Conservation (phyloP, 2,113 vertebrate species). For the Corythaeola cristata region DNA sequence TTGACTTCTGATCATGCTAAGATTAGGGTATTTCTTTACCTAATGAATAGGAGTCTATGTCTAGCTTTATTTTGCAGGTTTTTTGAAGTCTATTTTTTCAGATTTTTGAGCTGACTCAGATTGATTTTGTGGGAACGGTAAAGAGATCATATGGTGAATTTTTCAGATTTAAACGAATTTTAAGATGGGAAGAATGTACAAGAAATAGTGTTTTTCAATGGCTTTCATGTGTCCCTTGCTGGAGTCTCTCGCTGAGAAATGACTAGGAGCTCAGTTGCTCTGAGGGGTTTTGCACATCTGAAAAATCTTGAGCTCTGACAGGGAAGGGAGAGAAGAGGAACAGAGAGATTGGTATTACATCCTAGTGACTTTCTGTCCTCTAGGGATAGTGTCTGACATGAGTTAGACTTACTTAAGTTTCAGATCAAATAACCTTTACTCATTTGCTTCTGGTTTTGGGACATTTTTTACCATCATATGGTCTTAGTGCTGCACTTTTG, state of each 20-base stretch:
- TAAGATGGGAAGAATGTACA: not conserved
- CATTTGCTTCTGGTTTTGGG: not conserved
- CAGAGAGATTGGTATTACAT: not conserved
- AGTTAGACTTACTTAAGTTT: not conserved
- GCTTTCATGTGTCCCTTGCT: not conserved
- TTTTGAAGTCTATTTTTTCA: not conserved
- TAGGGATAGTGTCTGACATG: not conserved
- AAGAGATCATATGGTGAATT: not conserved
- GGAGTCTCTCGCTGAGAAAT: not conserved
- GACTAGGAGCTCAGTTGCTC: not conserved
- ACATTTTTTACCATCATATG: not conserved
- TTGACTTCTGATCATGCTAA: not conserved
- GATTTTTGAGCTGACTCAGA: not conserved
- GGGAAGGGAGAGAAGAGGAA: not conserved
- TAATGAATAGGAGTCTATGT: not conserved
- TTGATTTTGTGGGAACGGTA: not conserved
- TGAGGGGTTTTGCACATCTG: not conserved
- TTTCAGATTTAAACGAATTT: not conserved
- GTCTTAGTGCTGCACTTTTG: not conserved
- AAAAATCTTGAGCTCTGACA: not conserved
- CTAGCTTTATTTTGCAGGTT: not conserved
- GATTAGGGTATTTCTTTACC: not conserved
- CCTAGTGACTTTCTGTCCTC: not conserved
- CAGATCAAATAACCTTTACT: not conserved
- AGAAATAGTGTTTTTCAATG: not conserved